Conservation (phyloP, 2,888 invertebrate species). For the Leptopilina drosophilae region DNA sequence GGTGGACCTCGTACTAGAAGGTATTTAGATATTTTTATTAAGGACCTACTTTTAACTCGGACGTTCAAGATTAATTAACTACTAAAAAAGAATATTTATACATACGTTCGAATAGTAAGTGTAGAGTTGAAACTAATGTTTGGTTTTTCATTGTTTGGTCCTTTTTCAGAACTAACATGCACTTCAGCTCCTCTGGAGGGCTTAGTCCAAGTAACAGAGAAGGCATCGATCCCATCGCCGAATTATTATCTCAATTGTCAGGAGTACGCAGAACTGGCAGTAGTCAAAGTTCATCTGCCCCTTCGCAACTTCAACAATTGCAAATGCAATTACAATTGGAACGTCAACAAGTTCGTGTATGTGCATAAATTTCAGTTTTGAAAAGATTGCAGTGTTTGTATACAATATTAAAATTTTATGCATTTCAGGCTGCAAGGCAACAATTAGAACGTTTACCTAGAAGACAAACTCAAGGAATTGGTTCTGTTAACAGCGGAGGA, state of each 20-base stretch:
- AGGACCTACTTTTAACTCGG: too few species aligned
- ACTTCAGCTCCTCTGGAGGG: slow-evolving; percentile 93
- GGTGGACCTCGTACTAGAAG: slow-evolving; percentile 88
- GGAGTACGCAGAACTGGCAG: slow-evolving; percentile 89
- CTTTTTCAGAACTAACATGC: slow-evolving; percentile 87
- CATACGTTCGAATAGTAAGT: too few species aligned
- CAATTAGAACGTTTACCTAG: slow-evolving; percentile 93
- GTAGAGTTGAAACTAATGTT: too few species aligned
- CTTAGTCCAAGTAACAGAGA: slow-evolving; percentile 94
- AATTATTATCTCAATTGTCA: slow-evolving; percentile 95
- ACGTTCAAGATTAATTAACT: too few species aligned
- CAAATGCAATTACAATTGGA: slow-evolving; percentile 97
- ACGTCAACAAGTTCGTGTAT: slow-evolving; percentile 88
- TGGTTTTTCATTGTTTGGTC: too few species aligned
- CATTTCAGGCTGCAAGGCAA: slow-evolving; percentile 86
- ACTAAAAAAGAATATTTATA: too few species aligned
- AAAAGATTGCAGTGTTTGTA: too few species aligned
- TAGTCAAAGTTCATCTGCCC: slow-evolving; percentile 76
- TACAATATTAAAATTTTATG: slow-evolving; percentile 20
- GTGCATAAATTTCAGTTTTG: slow-evolving; percentile 48
- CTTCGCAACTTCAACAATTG: slow-evolving; percentile 92
- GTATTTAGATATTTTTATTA: slow-evolving; percentile 55
- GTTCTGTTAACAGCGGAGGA: slow-evolving; percentile 78
- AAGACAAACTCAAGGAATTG: slow-evolving; percentile 84
- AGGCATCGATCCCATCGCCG: slow-evolving; percentile 97